A percentile compares a stretch with the other conserved stretches of the same genome.
Conservation (phyloP, 2,797 vertebrate species). For the Protosalanx chinensis region DNA sequence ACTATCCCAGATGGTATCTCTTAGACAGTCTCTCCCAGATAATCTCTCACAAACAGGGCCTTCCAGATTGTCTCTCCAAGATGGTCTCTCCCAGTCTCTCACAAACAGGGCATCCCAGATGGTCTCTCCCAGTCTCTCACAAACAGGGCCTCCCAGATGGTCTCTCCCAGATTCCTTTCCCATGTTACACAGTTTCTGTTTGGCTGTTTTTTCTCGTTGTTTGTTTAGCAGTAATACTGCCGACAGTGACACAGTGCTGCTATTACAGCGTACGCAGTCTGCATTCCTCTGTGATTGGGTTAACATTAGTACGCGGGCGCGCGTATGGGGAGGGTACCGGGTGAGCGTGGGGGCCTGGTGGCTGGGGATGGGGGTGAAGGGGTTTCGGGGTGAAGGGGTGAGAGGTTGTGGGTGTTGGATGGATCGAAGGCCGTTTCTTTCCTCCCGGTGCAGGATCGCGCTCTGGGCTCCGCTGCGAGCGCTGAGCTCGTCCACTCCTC, state of each 20-base stretch:
- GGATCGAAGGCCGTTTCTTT: not conserved
- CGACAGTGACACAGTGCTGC: conserved; percentile 59
- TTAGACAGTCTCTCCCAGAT: too few relatives aligned
- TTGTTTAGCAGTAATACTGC: conserved; percentile 34
- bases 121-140: too few relatives aligned
- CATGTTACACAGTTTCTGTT: not conserved
- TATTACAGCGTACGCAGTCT: conserved; percentile 53
- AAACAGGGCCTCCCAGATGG: too few relatives aligned
- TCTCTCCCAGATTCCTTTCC: conserved; percentile 10
- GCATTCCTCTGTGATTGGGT: conserved; percentile 58
- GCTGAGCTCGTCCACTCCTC: too few relatives aligned
- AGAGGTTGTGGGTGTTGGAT: conserved; percentile 16
- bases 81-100: too few relatives aligned
- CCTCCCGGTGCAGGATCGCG: too few relatives aligned
- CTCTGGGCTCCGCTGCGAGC: too few relatives aligned
- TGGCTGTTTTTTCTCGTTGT: conserved; percentile 25
- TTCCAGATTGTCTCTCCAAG: too few relatives aligned
- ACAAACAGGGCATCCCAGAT: too few relatives aligned
- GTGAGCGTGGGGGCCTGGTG: not conserved
- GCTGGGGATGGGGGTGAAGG: too few relatives aligned
- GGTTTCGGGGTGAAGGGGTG: conserved; percentile 37
- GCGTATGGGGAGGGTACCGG: not conserved
- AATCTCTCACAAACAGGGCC: too few relatives aligned
- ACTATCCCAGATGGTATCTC: too few relatives aligned
- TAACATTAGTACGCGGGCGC: conserved; percentile 36